phyloP scores from a whole-genome alignment of 92 coral and sea anemone genomes.

The Zoanthus sansibaricus region DNA sequence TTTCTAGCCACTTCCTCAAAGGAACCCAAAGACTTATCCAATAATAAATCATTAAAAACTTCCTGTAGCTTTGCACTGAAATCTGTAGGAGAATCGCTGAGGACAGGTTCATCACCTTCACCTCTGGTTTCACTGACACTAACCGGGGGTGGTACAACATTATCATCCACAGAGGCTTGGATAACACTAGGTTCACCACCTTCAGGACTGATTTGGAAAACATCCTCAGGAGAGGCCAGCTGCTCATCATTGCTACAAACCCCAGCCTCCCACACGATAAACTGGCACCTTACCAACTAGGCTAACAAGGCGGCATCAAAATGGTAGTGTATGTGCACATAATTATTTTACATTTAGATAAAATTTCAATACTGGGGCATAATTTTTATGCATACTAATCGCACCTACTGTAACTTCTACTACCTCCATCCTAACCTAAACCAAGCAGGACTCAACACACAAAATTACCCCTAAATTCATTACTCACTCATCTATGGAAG shows the following conservation, averaged over 20 bases:
- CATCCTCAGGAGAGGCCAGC: not conserved
- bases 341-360: constrained; percentile 16
- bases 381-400: too few species aligned
- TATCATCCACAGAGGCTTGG: not conserved
- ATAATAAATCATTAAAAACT: constrained; percentile 46
- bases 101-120: constrained; percentile 5
- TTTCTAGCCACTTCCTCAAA: constrained; percentile 46
- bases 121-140: not conserved
- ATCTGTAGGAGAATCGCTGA: constrained; percentile 24
- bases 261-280: too few species aligned
- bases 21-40: constrained; percentile 34
- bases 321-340: constrained; percentile 27
- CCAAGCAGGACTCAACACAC: too few species aligned
- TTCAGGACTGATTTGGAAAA: constrained; percentile 37
- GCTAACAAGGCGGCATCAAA: too few species aligned
- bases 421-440: too few species aligned
- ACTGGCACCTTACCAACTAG: too few species aligned
- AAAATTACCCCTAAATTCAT: not conserved
- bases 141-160: constrained; percentile 26
- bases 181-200: constrained; percentile 16
- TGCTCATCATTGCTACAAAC: too few species aligned
- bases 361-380: too few species aligned
- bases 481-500: constrained; percentile 41
- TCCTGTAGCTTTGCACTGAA: constrained; percentile 30
- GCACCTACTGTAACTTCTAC: too few species aligned